Conservation (phyloP, 2,888 invertebrate genomes). For the Sarcophaga variegata region DNA sequence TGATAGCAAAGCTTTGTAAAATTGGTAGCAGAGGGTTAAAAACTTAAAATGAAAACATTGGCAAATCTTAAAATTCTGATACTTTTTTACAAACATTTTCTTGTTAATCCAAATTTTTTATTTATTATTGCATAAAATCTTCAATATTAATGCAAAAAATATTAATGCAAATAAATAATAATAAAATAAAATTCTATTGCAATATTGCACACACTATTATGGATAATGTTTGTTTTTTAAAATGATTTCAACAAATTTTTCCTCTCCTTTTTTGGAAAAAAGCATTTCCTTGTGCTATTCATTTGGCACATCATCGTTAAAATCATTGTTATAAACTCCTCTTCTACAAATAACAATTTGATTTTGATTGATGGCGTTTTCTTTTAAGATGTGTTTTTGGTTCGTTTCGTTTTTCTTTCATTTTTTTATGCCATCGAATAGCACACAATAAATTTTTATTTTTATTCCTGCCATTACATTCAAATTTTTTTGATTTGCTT, state of each 20-base stretch:
- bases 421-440: neutral
- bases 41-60: too few species aligned
- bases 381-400: constrained; percentile 23
- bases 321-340: constrained; percentile 53
- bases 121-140: too few species aligned
- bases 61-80: too few species aligned
- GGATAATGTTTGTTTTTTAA: neutral
- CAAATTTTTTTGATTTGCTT: constrained; percentile 15
- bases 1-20: too few species aligned
- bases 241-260: too few species aligned
- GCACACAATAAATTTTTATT: neutral
- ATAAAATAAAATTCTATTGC: too few species aligned
- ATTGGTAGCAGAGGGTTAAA: too few species aligned
- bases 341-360: constrained; percentile 65
- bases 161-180: too few species aligned
- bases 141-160: too few species aligned
- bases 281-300: neutral
- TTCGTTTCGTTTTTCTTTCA: neutral
- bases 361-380: constrained; percentile 69
- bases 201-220: neutral
- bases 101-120: too few species aligned
- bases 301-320: constrained; percentile 17
- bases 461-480: constrained; percentile 1
- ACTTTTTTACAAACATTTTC: too few species aligned
- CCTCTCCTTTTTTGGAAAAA: neutral